Evolutionary conservation across 53 echinoderm and acorn worm species (phyloP).

Genomic region (Holothuria leucospilota): DNA sequence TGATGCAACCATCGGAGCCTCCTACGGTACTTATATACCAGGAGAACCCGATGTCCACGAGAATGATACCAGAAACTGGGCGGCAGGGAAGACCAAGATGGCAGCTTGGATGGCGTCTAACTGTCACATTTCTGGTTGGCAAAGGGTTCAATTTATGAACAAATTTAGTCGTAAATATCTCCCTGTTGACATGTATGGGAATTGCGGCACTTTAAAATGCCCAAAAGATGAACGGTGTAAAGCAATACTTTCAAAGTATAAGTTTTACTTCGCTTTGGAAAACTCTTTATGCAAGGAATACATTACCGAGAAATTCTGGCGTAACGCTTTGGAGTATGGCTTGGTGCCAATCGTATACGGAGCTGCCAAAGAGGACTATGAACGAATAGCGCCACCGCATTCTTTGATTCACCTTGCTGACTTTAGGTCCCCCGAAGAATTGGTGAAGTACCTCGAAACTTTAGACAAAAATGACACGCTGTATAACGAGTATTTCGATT

Average conservation of each 20-base stretch:
- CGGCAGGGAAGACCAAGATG: conserved; percentile 56
- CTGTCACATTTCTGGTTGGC: conserved; percentile 70
- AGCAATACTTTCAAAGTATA: conserved; percentile 51
- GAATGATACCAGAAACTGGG: conserved; percentile 26
- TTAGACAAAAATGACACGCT: conserved; percentile 58
- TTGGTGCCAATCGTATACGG: conserved; percentile 80
- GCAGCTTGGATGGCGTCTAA: conserved; percentile 78
- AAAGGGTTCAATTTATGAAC: conserved; percentile 54
- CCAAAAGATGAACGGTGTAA: conserved; percentile 43
- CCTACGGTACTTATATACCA: conserved; percentile 7
- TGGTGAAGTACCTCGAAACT: conserved; percentile 44
- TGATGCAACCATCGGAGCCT: background rate
- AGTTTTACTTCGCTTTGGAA: conserved; percentile 80
- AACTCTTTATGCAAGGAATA: conserved; percentile 75
- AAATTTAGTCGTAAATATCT: conserved; percentile 54
- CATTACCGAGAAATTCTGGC: conserved; percentile 85
- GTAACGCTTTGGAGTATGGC: conserved; percentile 51
- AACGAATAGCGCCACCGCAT: conserved; percentile 69
- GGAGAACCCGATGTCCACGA: conserved; percentile 1
- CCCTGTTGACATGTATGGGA: conserved; percentile 70
- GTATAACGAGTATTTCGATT: conserved; percentile 68
- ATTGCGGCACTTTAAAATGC: conserved; percentile 63
- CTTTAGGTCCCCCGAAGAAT: conserved; percentile 41
- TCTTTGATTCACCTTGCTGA: conserved; percentile 76
- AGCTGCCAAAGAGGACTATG: conserved; percentile 65